Evolutionary conservation across 1,140 invertebrate species (phyloP), one percentile per base, ranked within the genome.

Genomic region (Hestina assimilis): DNA sequence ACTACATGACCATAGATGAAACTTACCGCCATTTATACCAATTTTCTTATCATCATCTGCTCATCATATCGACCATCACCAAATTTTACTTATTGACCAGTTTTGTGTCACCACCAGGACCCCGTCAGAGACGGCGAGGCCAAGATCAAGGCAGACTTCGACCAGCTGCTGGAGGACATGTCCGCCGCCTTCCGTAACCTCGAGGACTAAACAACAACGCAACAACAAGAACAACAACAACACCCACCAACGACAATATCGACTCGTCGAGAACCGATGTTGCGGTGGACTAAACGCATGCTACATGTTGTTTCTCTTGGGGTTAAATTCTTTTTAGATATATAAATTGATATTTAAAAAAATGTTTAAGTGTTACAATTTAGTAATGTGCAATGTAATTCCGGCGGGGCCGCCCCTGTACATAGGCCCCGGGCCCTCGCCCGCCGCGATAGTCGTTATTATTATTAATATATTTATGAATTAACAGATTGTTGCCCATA

Each of bases 161-260:
- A 99, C 77, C 96, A 98, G 78, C 87, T 99, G 15, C 91, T 97
- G 58, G 97, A 99, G 89, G 95, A 97, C 77, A 97, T 99, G 90
- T 95, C 97, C 75, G 95, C 96, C 77, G 96, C 96, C 70, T 99
- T 99, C 92, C 95, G 98, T 86, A 99, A 99, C 91, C 91, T 99
- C 82, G 98, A 99, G 92, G 98, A 99, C 90, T 99, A 98, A n/a
- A 8, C 12, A 26, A 7, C 11, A 28, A 14, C 43, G 1, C n/a
- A 24, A 6, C 8, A 19, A 14, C 26, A 29, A 15, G 1, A 7
- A 20, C 4, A 20, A 14, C 3, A 21, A 43, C 20, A 7, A 19
- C 14, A 26, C 14, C 23, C 11, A 38, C 23, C 15, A 17, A 12
- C 15, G n/a, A 43, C 12, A 35, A 38, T 47, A 53, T 48, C 48